Evolutionary conservation across 2,797 vertebrate genomes (phyloP), one percentile per base, ranked within the genome.

Genomic region (Nothura maculosa): DNA sequence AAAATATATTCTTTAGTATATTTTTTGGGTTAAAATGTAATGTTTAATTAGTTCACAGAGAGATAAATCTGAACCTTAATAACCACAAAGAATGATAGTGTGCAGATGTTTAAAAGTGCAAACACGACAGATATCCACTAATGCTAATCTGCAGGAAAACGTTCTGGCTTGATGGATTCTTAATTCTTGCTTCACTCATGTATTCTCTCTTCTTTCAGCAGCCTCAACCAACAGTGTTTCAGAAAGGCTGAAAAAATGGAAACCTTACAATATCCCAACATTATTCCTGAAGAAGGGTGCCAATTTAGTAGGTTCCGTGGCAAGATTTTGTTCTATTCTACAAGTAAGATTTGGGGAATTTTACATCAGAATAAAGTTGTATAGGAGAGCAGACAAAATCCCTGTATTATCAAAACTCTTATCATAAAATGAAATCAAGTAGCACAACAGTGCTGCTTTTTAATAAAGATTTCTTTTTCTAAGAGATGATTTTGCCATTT

Each of bases 141-240:
- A 4, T 73, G 66, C 38, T 55, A n/a, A 70, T 5, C 16, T 58
- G 7, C 1, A 58, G 0, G 0, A 62, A 75, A 38, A 0, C 13
- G 45, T 79, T 81, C 10, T 81, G 60, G 32, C 15, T 30, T 10
- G 21, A 72, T 64, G 8, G 10, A 10, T 50, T 52, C 4, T 18
- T 6, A 22, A 32, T 12, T 58, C 8, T 50, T 91, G 64, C 25
- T 27, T 87, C 76, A 64, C n/a, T 57, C 8, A 3, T 6, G 0
- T 27, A 82, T 7, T 47, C n/a, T 48, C 8, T 32, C 22, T 48
- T 47, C 32, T 15, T 67, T n/a, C n/a, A 47, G 64, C 22, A 67
- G 5, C 25, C 52, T 47, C 24, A 48, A 14, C 30, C 52, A 32
- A 25, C 27, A 24, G 20, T 76, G 24, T 38, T 62, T 61, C 30